These are phyloP conservation scores for Philereme vetulata DNA, from an alignment of 2,888 invertebrate species.

Conservation along the genomic window DNA sequence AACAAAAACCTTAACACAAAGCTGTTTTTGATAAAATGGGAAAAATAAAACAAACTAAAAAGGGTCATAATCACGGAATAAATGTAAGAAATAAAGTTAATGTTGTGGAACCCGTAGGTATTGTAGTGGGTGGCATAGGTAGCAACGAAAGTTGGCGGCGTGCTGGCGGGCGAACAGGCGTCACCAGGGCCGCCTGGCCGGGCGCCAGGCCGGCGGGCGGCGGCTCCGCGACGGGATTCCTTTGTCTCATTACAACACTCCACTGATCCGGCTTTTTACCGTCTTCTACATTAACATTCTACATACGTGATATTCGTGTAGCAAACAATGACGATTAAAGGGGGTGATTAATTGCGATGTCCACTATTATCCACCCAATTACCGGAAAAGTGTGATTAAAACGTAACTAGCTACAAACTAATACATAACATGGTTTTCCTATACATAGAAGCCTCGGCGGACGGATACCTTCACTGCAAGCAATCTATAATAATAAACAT, in stretches of 20 bases:
- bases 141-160: conserved; percentile 59
- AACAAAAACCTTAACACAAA: too few relatives aligned
- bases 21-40: not conserved
- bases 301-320: conserved; percentile 6
- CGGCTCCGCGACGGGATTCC: conserved; percentile 80
- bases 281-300: conserved; percentile 1
- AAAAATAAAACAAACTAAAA: not conserved
- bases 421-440: too few relatives aligned
- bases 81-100: conserved; percentile 17
- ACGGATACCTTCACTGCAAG: conserved; percentile 24
- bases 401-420: not conserved
- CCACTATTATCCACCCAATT: too few relatives aligned
- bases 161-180: conserved; percentile 74
- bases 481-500: conserved; percentile 31
- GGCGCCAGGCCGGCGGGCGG: conserved; percentile 83
- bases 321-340: not conserved
- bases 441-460: too few relatives aligned
- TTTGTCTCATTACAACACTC: conserved; percentile 77
- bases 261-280: conserved; percentile 41
- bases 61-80: not conserved
- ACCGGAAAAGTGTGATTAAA: not conserved
- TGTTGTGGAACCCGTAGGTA: conserved; percentile 20
- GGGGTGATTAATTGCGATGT: not conserved
- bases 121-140: conserved; percentile 35
- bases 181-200: conserved; percentile 81